phyloP scores from a whole-genome alignment of 2,797 vertebrate species.

The Galagoides demidoff region DNA sequence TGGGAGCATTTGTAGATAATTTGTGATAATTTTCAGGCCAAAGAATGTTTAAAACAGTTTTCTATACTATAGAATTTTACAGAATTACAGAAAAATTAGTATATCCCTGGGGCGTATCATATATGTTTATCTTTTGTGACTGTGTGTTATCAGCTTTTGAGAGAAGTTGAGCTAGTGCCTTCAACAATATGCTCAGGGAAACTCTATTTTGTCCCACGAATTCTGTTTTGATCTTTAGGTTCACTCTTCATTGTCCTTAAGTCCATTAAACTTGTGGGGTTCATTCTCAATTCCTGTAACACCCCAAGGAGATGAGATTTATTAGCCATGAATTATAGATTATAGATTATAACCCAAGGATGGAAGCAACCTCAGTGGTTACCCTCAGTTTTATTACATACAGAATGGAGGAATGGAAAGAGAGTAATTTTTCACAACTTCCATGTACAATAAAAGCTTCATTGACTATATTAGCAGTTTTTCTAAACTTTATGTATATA shows the following conservation, averaged over 20 bases:
- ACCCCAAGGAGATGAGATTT: not conserved
- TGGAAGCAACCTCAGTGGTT: not conserved
- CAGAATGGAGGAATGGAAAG: not conserved
- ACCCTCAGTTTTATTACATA: not conserved
- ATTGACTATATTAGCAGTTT: not conserved
- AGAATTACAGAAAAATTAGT: not conserved
- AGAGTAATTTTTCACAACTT: conserved; percentile 9
- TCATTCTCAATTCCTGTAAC: not conserved
- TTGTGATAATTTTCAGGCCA: not conserved
- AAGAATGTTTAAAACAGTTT: not conserved
- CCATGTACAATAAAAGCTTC: not conserved
- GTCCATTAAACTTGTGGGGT: not conserved
- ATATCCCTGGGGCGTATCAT: not conserved
- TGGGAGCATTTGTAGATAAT: not conserved
- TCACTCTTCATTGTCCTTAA: not conserved
- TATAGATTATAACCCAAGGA: not conserved
- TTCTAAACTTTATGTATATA: not conserved
- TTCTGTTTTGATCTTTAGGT: not conserved
- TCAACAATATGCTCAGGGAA: not conserved
- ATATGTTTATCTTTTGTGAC: not conserved
- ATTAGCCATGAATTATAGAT: conserved; percentile 17
- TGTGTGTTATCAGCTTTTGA: not conserved
- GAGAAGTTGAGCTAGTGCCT: not conserved
- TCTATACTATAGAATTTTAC: not conserved
- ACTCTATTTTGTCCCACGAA: not conserved